phyloP scores from a whole-genome alignment of 1,140 invertebrate genomes.

The Leptoteleia sp. region DNA sequence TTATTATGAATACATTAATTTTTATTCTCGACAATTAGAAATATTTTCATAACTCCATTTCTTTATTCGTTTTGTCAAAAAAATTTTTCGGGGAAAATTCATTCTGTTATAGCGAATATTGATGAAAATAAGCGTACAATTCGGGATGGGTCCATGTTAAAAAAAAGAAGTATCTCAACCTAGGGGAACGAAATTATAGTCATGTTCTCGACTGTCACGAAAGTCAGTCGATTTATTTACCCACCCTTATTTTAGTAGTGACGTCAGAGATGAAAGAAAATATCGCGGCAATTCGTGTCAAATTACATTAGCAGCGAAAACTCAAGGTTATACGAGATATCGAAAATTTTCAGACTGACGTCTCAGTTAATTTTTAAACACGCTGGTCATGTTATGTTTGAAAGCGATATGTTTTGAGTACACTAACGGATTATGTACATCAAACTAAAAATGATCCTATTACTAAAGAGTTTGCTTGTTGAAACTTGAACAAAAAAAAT shows the following conservation, averaged over 20 bases:
- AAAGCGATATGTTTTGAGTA: neutral
- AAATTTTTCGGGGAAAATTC: too few species aligned
- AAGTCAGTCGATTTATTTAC: constrained; percentile 17
- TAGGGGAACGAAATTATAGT: constrained; percentile 13
- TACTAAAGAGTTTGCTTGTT: too few species aligned
- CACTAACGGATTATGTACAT: too few species aligned
- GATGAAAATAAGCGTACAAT: constrained; percentile 1
- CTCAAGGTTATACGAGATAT: constrained; percentile 23
- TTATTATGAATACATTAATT: too few species aligned
- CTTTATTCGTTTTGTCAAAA: too few species aligned
- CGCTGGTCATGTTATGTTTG: neutral
- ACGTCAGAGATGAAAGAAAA: constrained; percentile 35
- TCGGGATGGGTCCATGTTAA: neutral
- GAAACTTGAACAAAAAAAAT: too few species aligned
- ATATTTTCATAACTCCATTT: too few species aligned
- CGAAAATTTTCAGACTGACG: constrained; percentile 5
- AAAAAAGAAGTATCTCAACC: constrained; percentile 14
- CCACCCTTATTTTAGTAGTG: constrained; percentile 30
- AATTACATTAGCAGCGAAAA: constrained; percentile 34
- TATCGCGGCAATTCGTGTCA: constrained; percentile 18
- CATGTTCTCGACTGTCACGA: constrained; percentile 11
- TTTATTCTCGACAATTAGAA: neutral
- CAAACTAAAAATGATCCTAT: too few species aligned
- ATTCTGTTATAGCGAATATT: neutral
- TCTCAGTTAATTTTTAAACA: constrained; percentile 13